phyloP scores from a whole-genome alignment of 2,113 vertebrate genomes.

The Mola mola region DNA sequence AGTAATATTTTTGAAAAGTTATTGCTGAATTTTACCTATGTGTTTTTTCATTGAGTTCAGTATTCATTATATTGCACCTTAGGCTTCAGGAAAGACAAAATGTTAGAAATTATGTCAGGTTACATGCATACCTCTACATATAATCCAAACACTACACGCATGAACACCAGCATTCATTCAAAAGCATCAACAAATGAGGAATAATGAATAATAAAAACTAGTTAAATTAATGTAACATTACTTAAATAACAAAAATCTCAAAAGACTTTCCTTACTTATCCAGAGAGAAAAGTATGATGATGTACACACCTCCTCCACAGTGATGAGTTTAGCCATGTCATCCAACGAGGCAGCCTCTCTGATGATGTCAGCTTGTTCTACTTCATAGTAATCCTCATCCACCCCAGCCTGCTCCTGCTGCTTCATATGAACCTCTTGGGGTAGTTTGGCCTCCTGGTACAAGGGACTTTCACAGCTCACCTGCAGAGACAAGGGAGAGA shows the following conservation, averaged over 20 bases:
- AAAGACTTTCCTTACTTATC: background rate
- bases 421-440: slow-evolving; percentile 30
- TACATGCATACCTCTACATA: background rate
- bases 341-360: slow-evolving; percentile 84
- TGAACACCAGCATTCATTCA: background rate
- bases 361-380: slow-evolving; percentile 54
- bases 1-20: no score
- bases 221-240: background rate
- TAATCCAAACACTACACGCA: background rate
- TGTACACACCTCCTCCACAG: slow-evolving; percentile 89
- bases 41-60: no score
- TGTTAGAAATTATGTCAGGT: background rate
- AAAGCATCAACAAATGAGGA: slow-evolving; percentile 15
- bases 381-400: slow-evolving; percentile 50
- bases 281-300: background rate
- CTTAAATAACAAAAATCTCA: no score
- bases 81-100: no score
- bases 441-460: slow-evolving; percentile 23
- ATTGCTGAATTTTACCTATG: no score
- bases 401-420: slow-evolving; percentile 29
- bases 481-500: slow-evolving; percentile 31
- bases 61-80: no score
- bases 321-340: slow-evolving; percentile 92
- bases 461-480: slow-evolving; percentile 30
- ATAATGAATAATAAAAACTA: background rate